Evolutionary conservation across 2,888 invertebrate genomes (phyloP).

Genomic region (Pammene fasciana): DNA sequence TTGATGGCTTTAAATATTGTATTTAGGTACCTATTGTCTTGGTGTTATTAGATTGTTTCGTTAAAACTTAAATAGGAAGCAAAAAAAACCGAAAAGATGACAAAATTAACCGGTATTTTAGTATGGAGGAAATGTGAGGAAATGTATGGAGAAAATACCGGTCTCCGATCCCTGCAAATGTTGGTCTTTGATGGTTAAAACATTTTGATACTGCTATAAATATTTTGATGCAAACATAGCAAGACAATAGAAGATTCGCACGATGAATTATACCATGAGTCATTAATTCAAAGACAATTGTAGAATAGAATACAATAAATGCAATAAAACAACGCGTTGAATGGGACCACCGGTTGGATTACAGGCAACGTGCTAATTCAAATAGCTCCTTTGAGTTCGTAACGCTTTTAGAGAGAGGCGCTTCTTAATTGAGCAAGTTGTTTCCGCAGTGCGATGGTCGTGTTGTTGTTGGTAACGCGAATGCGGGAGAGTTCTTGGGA

Average conservation of each 20-base stretch:
- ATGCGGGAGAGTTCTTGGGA: neutral
- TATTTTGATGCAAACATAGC: neutral
- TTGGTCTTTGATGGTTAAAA: no score
- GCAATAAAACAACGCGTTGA: slow-evolving; percentile 34
- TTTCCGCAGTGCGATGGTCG: slow-evolving; percentile 51
- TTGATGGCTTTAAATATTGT: no score
- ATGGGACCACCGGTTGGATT: slow-evolving; percentile 39
- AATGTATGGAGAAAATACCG: no score
- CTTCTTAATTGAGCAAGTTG: slow-evolving; percentile 59
- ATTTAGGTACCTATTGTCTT: no score
- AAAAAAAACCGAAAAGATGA: no score
- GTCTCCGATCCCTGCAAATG: no score
- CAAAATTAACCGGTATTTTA: no score
- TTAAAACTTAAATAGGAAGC: no score
- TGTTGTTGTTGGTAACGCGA: neutral
- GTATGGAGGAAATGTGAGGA: no score
- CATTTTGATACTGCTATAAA: neutral
- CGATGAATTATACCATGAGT: slow-evolving; percentile 8
- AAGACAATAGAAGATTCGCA: neutral
- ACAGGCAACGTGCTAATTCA: slow-evolving; percentile 22
- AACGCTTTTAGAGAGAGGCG: slow-evolving; percentile 51
- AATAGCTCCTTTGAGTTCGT: slow-evolving; percentile 43
- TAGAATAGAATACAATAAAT: slow-evolving; percentile 32
- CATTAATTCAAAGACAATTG: slow-evolving; percentile 6
- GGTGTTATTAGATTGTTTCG: no score